Evolutionary conservation across 1,140 invertebrate species (phyloP), one percentile per base, ranked within the genome.

Genomic region (Proales similis): DNA sequence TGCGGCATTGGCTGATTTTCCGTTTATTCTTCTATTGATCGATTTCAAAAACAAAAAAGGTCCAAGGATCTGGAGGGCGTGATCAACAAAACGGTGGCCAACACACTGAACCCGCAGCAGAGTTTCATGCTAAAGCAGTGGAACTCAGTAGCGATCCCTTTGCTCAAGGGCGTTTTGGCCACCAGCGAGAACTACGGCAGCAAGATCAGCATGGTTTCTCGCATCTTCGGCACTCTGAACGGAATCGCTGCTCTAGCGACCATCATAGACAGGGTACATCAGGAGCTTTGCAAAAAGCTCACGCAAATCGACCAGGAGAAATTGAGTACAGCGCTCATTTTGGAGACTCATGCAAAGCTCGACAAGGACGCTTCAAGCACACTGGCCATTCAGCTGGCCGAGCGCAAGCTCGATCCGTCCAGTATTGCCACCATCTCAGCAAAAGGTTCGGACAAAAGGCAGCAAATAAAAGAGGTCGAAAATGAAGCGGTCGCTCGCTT

Each of bases 161-260:
- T 48, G 2, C 26, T 48, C 6, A 48, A 48, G 33, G 47, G 47
- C 19, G 17, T 48, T 48, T 29, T 48, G 4, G 17, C 47, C 19
- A 7, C 6, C 20, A 5, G 3, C 5, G 17, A 48, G 20, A 7
- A 48, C 20, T 48, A 29, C 33, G 47, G 47, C 2, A 48, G 26
- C 20, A 17, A 27, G 2, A 29, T 48, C 20, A 48, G 47, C 22
- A 48, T 48, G 47, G 9, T 5, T 9, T 30, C 33, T 11, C 17
- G 47, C 30, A 48, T 48, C 2, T 1, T 27, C 1, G 47, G 47
- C 9, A 48, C 47, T 29, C 33, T 48, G 26, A 6, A 48, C 20
- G 47, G 24, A 19, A 19, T 48, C 6, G 5, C 14, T 2, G 24
- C 14, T 6, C 0, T 48, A 2, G 0, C 6, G 1, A 12, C n/a